Evolutionary conservation across 2,797 vertebrate genomes (phyloP).

Genomic region (Hippoglossus hippoglossus): DNA sequence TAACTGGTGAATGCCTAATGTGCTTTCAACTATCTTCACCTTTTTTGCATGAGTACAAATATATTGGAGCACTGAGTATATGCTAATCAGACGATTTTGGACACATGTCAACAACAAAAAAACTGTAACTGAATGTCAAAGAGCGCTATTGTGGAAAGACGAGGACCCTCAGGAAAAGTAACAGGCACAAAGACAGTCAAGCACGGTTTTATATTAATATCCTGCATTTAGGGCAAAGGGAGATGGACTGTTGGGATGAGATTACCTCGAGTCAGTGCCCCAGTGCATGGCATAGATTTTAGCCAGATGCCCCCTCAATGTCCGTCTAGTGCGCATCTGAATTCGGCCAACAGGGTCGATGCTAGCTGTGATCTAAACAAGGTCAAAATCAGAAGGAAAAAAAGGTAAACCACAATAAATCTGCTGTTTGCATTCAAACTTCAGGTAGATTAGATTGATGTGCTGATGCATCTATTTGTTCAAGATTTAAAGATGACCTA

Average conservation of each 20-base stretch:
- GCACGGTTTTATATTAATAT: slow-evolving; percentile 56
- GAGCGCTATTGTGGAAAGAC: slow-evolving; percentile 21
- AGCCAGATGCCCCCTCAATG: slow-evolving; percentile 97
- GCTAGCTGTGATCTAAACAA: slow-evolving; percentile 94
- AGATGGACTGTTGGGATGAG: slow-evolving; percentile 37
- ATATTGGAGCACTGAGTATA: slow-evolving; percentile 11
- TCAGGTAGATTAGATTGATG: neutral
- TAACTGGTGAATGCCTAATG: slow-evolving; percentile 24
- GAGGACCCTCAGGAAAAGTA: slow-evolving; percentile 36
- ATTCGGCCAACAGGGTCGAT: slow-evolving; percentile 99
- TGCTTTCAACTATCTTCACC: slow-evolving; percentile 19
- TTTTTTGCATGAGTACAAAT: slow-evolving; percentile 14
- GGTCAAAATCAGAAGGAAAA: slow-evolving; percentile 30
- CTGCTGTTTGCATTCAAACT: neutral
- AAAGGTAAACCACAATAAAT: neutral
- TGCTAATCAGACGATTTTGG: slow-evolving; percentile 10
- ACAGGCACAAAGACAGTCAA: slow-evolving; percentile 44
- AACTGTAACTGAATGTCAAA: neutral
- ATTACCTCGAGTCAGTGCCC: slow-evolving; percentile 98
- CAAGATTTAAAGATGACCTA: neutral
- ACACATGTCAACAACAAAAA: slow-evolving; percentile 16
- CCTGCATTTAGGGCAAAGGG: slow-evolving; percentile 43
- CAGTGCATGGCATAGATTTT: slow-evolving; percentile 99
- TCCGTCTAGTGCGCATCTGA: slow-evolving; percentile 99
- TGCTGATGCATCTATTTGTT: neutral